Evolutionary conservation across 2,797 vertebrate species (phyloP), one percentile per base, ranked within the genome.

Genomic region (Anguilla pacifica): DNA sequence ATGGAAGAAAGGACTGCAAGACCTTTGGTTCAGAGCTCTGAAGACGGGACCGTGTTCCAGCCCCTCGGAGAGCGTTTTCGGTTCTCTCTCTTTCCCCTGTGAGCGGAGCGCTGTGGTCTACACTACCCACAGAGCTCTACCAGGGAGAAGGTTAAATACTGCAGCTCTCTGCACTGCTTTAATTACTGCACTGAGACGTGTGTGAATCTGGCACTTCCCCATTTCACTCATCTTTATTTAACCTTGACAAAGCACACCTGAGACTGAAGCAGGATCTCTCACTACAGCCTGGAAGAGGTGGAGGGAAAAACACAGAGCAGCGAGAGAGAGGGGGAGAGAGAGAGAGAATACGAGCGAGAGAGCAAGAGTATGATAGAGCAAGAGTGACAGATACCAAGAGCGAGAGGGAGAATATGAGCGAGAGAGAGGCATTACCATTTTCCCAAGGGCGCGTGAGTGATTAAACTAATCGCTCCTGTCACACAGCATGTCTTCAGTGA

Each of bases 381-480:
- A 19, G 59, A 61, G 59, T 17, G 59, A 61, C 15, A 17, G 13
- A 61, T 1, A 61, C 13, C 59, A 61, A 61, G 59, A 25, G 59
- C 4, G 17, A 5, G 22, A 19, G 17, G 1, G 59, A 61, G 17
- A 19, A 61, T 22, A 61, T 17, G 22, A 61, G 22, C 59, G 17
- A 61, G 59, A 17, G 10, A 77, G 31, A 77, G 15, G 72, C 72
- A 77, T 77, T 77, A 77, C 35, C 74, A 79, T 79, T 43, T 79
- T 35, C 70, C 70, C 28, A 74, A 35, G 70, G 70, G n/a, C 35
- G 19, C 10, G 28, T 13, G n/a, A 74, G 70, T 74, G 39, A 43
- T 79, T 79, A 79, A 79, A 79, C 74, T 79, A 79, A 79, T 79
- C 74, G 10, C 74, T 79, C 74, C 74, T 79, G 74, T 79, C 39